Conservation (phyloP, 2,888 invertebrate genomes). For the Ligdia adustata region DNA sequence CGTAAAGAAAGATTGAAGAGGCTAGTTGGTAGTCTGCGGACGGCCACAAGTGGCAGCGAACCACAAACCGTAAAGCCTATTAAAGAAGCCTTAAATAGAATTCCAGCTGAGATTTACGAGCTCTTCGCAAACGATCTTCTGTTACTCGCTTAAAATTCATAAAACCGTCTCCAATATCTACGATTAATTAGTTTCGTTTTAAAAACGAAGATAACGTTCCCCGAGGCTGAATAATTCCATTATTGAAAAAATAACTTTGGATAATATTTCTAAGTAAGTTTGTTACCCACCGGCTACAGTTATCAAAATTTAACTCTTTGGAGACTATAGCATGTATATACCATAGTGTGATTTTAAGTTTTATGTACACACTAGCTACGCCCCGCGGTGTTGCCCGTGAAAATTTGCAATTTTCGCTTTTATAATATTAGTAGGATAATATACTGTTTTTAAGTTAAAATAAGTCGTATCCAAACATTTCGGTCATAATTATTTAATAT, state of each 20-base stretch:
- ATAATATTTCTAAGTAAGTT: too few relatives aligned
- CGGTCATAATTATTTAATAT: too few relatives aligned
- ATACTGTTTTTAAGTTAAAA: too few relatives aligned
- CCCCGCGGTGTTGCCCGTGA: too few relatives aligned
- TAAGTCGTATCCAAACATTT: not conserved
- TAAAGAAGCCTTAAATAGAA: constrained; percentile 14
- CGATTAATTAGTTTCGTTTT: constrained; percentile 11
- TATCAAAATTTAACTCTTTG: too few relatives aligned
- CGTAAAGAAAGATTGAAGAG: constrained; percentile 4
- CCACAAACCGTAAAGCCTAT: constrained; percentile 5
- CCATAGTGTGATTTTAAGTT: too few relatives aligned
- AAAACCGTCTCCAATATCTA: constrained; percentile 9
- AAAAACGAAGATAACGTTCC: constrained; percentile 1
- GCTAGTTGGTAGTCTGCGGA: constrained; percentile 3
- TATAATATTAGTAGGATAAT: too few relatives aligned
- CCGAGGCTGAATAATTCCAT: not conserved
- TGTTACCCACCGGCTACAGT: too few relatives aligned
- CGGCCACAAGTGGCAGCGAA: constrained; percentile 6
- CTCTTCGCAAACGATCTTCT: constrained; percentile 9
- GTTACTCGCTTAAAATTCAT: constrained; percentile 18
- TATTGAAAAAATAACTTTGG: not conserved
- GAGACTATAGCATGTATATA: too few relatives aligned
- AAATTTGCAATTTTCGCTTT: too few relatives aligned
- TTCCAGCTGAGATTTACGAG: constrained; percentile 16
- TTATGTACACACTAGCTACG: too few relatives aligned